phyloP scores from a whole-genome alignment of 2,113 vertebrate genomes.

The Gnathonemus longibarbis region DNA sequence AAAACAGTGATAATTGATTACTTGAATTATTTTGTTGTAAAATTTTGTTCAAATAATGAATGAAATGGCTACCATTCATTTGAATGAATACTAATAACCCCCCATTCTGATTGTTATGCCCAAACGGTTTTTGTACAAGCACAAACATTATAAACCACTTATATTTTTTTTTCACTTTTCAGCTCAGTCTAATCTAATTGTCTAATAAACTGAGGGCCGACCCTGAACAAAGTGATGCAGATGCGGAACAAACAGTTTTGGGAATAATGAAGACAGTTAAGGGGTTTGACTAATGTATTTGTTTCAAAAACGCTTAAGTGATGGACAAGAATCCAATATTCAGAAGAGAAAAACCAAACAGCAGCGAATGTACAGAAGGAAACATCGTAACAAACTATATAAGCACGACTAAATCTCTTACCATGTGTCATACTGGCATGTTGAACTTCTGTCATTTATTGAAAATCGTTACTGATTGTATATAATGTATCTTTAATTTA shows the following conservation, averaged over 20 bases:
- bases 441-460: slow-evolving; percentile 3
- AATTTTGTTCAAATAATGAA: not conserved
- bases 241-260: slow-evolving; percentile 8
- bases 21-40: not conserved
- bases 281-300: slow-evolving; percentile 45
- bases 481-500: slow-evolving; percentile 1
- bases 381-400: slow-evolving; percentile 20
- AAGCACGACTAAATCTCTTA: slow-evolving; percentile 16
- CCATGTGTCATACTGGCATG: slow-evolving; percentile 11
- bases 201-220: slow-evolving; percentile 39
- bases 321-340: not conserved
- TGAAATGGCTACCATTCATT: not conserved
- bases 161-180: not conserved
- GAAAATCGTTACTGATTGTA: slow-evolving; percentile 10
- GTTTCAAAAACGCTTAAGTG: slow-evolving; percentile 16
- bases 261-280: slow-evolving; percentile 36
- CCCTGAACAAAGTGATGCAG: not conserved
- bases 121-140: not conserved
- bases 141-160: not conserved
- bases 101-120: not conserved
- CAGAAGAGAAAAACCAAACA: not conserved
- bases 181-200: slow-evolving; percentile 31
- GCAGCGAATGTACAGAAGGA: slow-evolving; percentile 44
- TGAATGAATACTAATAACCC: not conserved
- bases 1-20: not conserved